Evolutionary conservation across 2,888 invertebrate species (phyloP).

Genomic region (Oxyteleia sp.): DNA sequence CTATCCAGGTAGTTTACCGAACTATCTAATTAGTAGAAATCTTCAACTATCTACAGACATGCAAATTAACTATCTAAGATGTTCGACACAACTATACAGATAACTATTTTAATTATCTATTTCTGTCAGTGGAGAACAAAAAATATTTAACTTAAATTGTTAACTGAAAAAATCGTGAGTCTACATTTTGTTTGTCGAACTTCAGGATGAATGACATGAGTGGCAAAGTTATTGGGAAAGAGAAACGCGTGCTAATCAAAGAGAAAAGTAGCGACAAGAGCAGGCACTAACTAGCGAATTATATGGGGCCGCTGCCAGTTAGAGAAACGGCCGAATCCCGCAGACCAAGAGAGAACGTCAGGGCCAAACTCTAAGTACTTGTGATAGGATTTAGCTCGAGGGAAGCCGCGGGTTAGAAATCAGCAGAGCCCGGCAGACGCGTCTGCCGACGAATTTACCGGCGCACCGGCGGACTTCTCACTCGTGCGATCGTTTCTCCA

Average conservation of each 20-base stretch:
- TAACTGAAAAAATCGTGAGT: no score
- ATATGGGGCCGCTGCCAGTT: conserved; percentile 78
- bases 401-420: conserved; percentile 68
- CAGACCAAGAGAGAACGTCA: conserved; percentile 77
- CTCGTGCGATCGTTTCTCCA: conserved; percentile 71
- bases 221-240: background rate
- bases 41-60: no score
- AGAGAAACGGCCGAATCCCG: conserved; percentile 75
- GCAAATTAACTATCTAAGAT: no score
- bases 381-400: conserved; percentile 84
- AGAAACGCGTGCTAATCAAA: conserved; percentile 33
- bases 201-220: conserved; percentile 1
- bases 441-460: conserved; percentile 3
- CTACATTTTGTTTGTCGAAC: no score
- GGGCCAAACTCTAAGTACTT: conserved; percentile 84
- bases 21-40: no score
- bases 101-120: no score
- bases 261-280: conserved; percentile 35
- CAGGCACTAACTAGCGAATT: conserved; percentile 61
- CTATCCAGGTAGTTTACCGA: no score
- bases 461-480: conserved; percentile 27
- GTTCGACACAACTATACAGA: no score
- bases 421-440: conserved; percentile 45
- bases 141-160: no score
- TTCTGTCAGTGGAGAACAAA: no score